Conservation (phyloP, 2,113 vertebrate species). For the Cephalopholis sonnerati region DNA sequence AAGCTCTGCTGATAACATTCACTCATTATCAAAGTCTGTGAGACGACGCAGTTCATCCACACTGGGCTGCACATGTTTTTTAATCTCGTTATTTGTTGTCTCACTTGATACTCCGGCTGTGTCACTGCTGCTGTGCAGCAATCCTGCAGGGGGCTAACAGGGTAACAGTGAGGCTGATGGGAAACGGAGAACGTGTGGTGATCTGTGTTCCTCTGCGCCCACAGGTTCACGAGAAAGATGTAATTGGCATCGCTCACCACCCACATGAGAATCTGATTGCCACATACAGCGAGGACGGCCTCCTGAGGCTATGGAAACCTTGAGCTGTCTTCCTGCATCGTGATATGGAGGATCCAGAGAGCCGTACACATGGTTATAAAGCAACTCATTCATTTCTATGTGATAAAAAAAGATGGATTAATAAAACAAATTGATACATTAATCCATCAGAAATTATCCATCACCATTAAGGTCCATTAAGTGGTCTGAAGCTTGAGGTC, state of each 20-base stretch:
- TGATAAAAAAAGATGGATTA: not conserved
- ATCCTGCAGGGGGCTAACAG: not conserved
- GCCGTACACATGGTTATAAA: slow-evolving; percentile 3
- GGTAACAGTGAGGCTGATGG: slow-evolving; percentile 71
- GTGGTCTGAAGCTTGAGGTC: slow-evolving; percentile 1
- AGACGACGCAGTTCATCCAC: slow-evolving; percentile 1
- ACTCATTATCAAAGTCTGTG: slow-evolving; percentile 10
- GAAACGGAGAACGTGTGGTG: slow-evolving; percentile 47
- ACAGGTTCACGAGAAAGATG: slow-evolving; percentile 97
- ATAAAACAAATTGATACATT: not conserved
- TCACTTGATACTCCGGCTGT: not conserved
- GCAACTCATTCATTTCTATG: not conserved
- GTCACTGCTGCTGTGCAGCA: not conserved
- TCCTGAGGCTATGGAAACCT: slow-evolving; percentile 88
- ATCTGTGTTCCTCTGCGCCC: slow-evolving; percentile 48
- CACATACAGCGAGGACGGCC: slow-evolving; percentile 96
- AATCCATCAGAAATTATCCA: not conserved
- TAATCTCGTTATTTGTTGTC: not conserved
- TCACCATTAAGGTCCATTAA: not conserved
- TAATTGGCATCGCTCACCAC: slow-evolving; percentile 96
- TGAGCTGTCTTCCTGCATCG: slow-evolving; percentile 48
- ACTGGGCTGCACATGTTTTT: not conserved
- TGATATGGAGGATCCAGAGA: slow-evolving; percentile 34
- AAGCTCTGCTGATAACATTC: slow-evolving; percentile 48
- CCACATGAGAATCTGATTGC: slow-evolving; percentile 96